phyloP scores from a whole-genome alignment of 2,888 invertebrate genomes.

The Teinopalpus imperialis region DNA sequence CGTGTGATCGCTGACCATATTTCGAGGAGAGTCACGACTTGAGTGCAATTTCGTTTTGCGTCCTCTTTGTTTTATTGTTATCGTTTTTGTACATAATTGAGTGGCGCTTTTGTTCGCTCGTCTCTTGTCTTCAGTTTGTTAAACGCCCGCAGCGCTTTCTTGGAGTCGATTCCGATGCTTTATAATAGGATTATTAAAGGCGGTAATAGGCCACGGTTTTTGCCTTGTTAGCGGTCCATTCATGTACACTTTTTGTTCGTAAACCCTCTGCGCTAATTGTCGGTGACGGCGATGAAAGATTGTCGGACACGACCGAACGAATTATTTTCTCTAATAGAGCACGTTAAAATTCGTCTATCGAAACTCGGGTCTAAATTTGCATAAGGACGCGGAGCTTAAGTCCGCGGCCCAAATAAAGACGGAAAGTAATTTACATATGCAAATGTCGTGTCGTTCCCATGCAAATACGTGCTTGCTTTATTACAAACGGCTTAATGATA shows the following conservation, averaged over 20 bases:
- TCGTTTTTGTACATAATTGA: constrained; percentile 65
- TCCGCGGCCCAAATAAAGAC: constrained; percentile 74
- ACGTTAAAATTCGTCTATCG: constrained; percentile 29
- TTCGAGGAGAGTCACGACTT: no score
- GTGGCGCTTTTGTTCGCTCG: constrained; percentile 62
- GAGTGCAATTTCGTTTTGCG: constrained; percentile 64
- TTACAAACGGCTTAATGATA: constrained; percentile 74
- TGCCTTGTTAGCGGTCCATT: constrained; percentile 59
- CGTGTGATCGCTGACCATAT: no score
- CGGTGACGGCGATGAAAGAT: constrained; percentile 39
- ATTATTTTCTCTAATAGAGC: constrained; percentile 40
- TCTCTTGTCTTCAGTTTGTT: constrained; percentile 44
- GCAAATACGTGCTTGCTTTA: constrained; percentile 74
- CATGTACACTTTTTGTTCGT: constrained; percentile 49
- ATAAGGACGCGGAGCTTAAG: constrained; percentile 65
- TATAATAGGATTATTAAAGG: constrained; percentile 55
- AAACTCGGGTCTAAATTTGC: constrained; percentile 51
- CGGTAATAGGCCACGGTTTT: constrained; percentile 49
- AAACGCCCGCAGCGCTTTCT: constrained; percentile 47
- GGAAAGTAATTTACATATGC: constrained; percentile 78
- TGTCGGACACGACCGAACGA: constrained; percentile 39
- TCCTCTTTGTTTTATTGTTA: constrained; percentile 72
- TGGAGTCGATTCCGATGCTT: constrained; percentile 44
- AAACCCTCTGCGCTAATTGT: constrained; percentile 47
- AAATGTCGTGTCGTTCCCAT: constrained; percentile 73